Conservation (phyloP, 2,888 invertebrate genomes). For the Chrysolina americana region DNA sequence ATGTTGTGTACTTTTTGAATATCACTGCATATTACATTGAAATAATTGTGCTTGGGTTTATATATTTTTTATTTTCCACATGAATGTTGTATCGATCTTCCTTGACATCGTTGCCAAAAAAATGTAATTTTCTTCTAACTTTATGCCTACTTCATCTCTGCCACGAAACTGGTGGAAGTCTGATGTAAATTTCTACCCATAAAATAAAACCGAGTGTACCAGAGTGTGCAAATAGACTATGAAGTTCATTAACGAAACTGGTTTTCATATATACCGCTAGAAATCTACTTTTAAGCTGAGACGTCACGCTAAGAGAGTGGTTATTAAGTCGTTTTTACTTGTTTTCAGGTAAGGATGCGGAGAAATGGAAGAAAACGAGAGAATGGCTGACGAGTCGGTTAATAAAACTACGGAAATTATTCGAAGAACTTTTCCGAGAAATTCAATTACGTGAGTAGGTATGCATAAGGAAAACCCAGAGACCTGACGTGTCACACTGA, state of each 20-base stretch:
- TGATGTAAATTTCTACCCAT: not conserved
- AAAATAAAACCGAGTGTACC: not conserved
- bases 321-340: constrained; percentile 30
- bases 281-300: constrained; percentile 23
- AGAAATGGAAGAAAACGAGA: constrained; percentile 22
- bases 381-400: constrained; percentile 23
- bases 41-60: too few species aligned
- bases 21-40: too few species aligned
- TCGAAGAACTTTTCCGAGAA: constrained; percentile 12
- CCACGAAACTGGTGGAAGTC: not conserved
- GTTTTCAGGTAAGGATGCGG: constrained; percentile 32
- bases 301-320: constrained; percentile 21
- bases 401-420: constrained; percentile 1
- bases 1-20: too few species aligned
- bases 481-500: not conserved
- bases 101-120: too few species aligned
- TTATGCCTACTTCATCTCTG: not conserved
- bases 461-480: constrained; percentile 3
- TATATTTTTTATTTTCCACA: too few species aligned
- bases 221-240: constrained; percentile 29
- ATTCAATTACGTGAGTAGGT: constrained; percentile 23
- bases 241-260: constrained; percentile 33
- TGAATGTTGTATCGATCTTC: too few species aligned
- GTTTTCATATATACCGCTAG: constrained; percentile 23
- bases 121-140: too few species aligned